phyloP scores from a whole-genome alignment of 2,113 vertebrate species.

The Panthera leo region DNA sequence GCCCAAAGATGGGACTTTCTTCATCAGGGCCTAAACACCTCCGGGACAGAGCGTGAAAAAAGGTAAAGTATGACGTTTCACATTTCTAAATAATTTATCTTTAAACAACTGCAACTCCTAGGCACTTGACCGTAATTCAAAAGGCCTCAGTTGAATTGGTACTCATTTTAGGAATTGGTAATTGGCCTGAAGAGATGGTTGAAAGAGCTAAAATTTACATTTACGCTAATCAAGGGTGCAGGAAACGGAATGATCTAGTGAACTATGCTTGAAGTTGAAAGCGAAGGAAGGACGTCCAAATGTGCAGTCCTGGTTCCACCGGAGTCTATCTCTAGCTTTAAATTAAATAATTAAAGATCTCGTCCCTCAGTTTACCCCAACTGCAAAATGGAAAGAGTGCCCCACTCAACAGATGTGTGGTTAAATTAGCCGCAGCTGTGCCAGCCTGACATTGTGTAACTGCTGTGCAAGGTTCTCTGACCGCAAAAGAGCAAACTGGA shows the following conservation, averaged over 20 bases:
- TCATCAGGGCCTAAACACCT: conserved; percentile 54
- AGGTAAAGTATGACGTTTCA: conserved; percentile 30
- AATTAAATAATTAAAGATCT: conserved; percentile 7
- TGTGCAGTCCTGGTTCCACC: not conserved
- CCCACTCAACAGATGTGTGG: not conserved
- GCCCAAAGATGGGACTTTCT: conserved; percentile 13
- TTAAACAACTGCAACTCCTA: conserved; percentile 18
- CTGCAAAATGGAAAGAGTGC: conserved; percentile 21
- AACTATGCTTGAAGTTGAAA: conserved; percentile 12
- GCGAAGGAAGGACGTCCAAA: not conserved
- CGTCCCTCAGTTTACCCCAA: conserved; percentile 58
- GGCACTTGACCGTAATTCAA: not conserved
- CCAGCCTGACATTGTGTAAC: not conserved
- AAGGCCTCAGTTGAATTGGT: conserved; percentile 25
- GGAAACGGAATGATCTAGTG: not conserved
- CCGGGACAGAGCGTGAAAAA: not conserved
- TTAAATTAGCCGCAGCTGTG: conserved; percentile 39
- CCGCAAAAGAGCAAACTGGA: not conserved
- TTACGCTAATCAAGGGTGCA: not conserved
- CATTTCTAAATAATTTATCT: conserved; percentile 68
- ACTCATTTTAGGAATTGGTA: conserved; percentile 69
- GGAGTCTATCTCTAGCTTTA: not conserved
- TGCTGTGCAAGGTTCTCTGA: conserved; percentile 11
- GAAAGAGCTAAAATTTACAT: conserved; percentile 46
- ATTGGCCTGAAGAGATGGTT: conserved; percentile 55